Evolutionary conservation across 2,888 invertebrate genomes (phyloP).

Genomic region (Drosophila engyochracea): DNA sequence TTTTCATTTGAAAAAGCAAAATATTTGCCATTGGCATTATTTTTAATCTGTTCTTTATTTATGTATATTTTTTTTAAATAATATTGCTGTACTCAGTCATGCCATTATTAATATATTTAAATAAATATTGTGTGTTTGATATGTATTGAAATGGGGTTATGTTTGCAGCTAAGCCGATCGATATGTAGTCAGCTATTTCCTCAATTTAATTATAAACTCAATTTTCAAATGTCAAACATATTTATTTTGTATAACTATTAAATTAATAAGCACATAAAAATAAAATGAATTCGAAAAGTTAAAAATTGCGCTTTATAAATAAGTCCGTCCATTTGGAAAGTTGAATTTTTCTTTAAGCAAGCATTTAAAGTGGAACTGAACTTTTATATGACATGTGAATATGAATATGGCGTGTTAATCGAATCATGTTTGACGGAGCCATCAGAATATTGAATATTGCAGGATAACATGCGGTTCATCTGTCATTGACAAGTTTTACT

Average conservation of each 20-base stretch:
- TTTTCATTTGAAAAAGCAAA: not conserved
- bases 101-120: not conserved
- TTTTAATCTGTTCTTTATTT: not conserved
- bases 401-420: not conserved
- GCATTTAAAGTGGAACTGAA: not conserved
- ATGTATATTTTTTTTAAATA: no score
- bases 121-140: not conserved
- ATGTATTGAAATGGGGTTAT: not conserved
- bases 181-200: not conserved
- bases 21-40: not conserved
- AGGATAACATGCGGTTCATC: conserved; percentile 22
- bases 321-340: not conserved
- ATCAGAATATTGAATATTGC: not conserved
- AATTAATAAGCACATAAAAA: not conserved
- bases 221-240: not conserved
- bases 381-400: not conserved
- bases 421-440: not conserved
- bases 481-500: conserved; percentile 1
- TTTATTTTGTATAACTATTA: not conserved
- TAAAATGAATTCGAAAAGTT: not conserved
- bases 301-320: not conserved
- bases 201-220: not conserved
- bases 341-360: not conserved
- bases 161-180: not conserved
- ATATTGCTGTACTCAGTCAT: not conserved